A percentile compares a stretch with the other conserved stretches of the same genome.
These are phyloP conservation scores for Drosophila meridiana DNA, from an alignment of 2,888 invertebrate genomes.

Conservation along the genomic window DNA sequence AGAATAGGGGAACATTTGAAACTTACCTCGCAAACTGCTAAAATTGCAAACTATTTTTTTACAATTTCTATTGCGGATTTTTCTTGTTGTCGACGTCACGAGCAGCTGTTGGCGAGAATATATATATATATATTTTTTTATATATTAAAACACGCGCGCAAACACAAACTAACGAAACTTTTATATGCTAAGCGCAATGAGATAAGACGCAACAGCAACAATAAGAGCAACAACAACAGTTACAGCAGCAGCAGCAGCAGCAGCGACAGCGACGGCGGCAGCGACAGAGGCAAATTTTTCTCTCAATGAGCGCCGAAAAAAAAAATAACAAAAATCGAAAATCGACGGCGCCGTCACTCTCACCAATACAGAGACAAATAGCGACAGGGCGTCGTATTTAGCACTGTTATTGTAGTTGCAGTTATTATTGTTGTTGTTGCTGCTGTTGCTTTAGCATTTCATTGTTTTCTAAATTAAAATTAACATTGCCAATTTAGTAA, in stretches of 20 bases:
- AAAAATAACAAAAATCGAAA: slow-evolving; percentile 53
- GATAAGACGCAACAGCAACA: slow-evolving; percentile 35
- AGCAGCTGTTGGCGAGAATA: slow-evolving; percentile 49
- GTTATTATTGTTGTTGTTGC: slow-evolving; percentile 29
- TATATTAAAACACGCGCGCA: slow-evolving; percentile 43
- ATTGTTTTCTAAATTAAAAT: slow-evolving; percentile 36
- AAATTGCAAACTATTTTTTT: slow-evolving; percentile 25
- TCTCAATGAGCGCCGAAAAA: slow-evolving; percentile 42
- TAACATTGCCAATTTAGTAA: slow-evolving; percentile 5
- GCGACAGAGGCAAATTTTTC: slow-evolving; percentile 27
- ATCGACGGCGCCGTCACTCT: slow-evolving; percentile 58
- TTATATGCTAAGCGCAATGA: slow-evolving; percentile 3
- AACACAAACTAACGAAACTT: slow-evolving; percentile 5
- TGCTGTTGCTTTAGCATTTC: slow-evolving; percentile 30
- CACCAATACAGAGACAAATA: slow-evolving; percentile 25
- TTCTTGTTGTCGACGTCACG: slow-evolving; percentile 40
- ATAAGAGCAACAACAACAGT: slow-evolving; percentile 30
- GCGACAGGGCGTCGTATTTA: slow-evolving; percentile 62
- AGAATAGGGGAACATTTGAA: slow-evolving; percentile 1
- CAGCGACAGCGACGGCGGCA: background rate
- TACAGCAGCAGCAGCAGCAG: slow-evolving; percentile 7
- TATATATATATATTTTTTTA: slow-evolving; percentile 9
- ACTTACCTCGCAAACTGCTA: slow-evolving; percentile 41
- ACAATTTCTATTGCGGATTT: slow-evolving; percentile 24
- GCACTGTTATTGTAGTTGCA: slow-evolving; percentile 39